Evolutionary conservation across 2,113 vertebrate species (phyloP), one percentile per base, ranked within the genome.

Genomic region (Ictalurus punctatus): DNA sequence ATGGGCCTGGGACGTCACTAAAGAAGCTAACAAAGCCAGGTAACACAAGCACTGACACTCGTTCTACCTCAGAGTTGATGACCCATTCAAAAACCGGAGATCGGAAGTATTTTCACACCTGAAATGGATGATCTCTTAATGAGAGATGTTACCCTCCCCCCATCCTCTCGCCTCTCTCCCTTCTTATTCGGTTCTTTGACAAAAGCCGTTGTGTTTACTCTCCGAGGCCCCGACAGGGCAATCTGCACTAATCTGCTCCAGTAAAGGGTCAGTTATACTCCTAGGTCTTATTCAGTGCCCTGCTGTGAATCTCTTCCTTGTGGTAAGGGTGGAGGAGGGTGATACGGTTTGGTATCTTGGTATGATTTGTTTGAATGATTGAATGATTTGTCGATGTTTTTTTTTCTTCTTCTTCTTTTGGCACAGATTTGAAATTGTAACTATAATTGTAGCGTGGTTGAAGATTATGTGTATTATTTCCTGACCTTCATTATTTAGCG

Each of bases 1-100:
- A 92, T 99, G 98, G 98, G 98, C 98, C 34, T 99, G 98, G 98
- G 98, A 99, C 86, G 96, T 99, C 95, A 98, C 98, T 94, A 98
- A 98, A 95, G 98, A 99, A 92, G 94, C 97, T 86, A 99, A 99
- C 94, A 97, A 97, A 97, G 98, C 98, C 96, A 98, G 98, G 98
- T 99, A 95, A 94, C 52, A 14, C 21, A 30, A 40, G 34, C 9
- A 0, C 44, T 58, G 82, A 79, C 86, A 85, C 40, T 27, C 27
- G 8, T 48, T 71, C 44, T 86, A 17, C 54, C 30, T 37, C 58
- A 65, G 73, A 85, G 25, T n/a, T 58, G 10, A 84, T 44, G 80
- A 85, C 81, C 71, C 86, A 21, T 74, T 69, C 76, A 44, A 78
- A 89, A 73, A 40, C 79, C 79, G 13, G 40, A 61, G 65, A 90